Conservation (phyloP, 2,888 invertebrate species). For the Caenorhabditis auriculariae region DNA sequence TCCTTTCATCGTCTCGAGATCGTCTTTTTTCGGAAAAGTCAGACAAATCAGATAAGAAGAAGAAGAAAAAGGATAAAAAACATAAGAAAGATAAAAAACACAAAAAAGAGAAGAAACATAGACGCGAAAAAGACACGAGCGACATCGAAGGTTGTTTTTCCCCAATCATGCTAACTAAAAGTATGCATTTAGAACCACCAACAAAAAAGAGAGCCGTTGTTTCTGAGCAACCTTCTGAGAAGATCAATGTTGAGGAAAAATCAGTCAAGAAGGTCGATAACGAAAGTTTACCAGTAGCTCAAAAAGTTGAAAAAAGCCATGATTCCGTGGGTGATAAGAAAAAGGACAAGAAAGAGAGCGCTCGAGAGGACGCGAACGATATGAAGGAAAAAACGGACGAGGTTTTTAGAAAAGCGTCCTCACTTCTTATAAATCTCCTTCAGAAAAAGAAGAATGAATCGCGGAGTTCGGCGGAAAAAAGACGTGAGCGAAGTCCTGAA, state of each 20-base stretch:
- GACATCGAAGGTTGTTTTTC: constrained; percentile 25
- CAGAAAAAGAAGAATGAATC: constrained; percentile 9
- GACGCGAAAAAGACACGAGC: constrained; percentile 41
- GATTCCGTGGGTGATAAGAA: not conserved
- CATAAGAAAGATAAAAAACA: constrained; percentile 23
- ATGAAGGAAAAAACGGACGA: constrained; percentile 7
- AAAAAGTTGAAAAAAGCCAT: not conserved
- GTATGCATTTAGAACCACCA: not conserved
- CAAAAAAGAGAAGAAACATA: constrained; percentile 39
- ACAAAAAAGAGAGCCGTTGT: not conserved
- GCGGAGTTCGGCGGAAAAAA: constrained; percentile 4
- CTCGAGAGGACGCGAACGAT: constrained; percentile 9
- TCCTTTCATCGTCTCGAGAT: too few species aligned
- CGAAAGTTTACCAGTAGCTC: not conserved
- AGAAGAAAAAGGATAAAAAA: constrained; percentile 7
- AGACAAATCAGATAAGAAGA: constrained; percentile 23
- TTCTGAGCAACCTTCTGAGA: too few species aligned
- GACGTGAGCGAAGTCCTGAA: constrained; percentile 5
- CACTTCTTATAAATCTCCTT: too few species aligned
- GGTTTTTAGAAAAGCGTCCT: constrained; percentile 7
- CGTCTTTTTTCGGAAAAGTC: too few species aligned
- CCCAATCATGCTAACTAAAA: not conserved
- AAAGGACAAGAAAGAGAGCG: constrained; percentile 6
- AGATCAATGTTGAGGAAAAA: too few species aligned
- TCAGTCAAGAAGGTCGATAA: not conserved